Evolutionary conservation across 2,113 vertebrate species (phyloP), one percentile per base, ranked within the genome.

Genomic region (Spheniscus mendiculus): DNA sequence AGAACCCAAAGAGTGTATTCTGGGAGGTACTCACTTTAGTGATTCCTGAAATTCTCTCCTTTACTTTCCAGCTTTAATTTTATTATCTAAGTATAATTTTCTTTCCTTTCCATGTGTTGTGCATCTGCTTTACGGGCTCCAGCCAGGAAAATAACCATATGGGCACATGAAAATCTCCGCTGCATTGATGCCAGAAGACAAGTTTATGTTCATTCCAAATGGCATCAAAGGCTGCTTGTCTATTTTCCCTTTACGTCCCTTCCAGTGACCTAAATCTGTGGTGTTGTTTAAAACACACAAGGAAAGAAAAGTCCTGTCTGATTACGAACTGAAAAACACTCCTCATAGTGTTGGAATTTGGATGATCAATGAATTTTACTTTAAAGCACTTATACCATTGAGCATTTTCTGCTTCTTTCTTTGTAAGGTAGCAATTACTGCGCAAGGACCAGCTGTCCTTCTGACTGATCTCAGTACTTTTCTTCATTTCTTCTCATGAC

Each of bases 141-240:
- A 93, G 90, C 92, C 95, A 97, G 96, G 87, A 98, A 69, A 93
- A 95, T 83, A 97, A 93, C 95, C 96, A 98, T 94, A 96, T 96
- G 97, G 94, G 78, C 79, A 94, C 83, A 93, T 90, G 95, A 97
- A 97, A 97, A 96, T 94, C 89, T 96, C 76, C 81, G 74, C 47
- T 85, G 27, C 81, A 77, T 59, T 89, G 73, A 79, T 93, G 95
- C 95, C 95, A 97, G 95, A 96, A 97, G 94, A 96, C 70, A 97
- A 93, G 61, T 92, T 97, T 92, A 95, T 94, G 66, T 93, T 95
- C 72, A 73, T 97, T 97, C 93, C 94, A 98, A 96, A 97, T 92
- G 62, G 65, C 96, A 95, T 70, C 52, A 92, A 93, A 92, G 77
- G 69, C 79, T 87, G 76, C 63, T 89, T 95, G 49, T 89, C 81